Evolutionary conservation across 2,888 invertebrate genomes (phyloP).

Genomic region (Trichogramma dendrolimi): DNA sequence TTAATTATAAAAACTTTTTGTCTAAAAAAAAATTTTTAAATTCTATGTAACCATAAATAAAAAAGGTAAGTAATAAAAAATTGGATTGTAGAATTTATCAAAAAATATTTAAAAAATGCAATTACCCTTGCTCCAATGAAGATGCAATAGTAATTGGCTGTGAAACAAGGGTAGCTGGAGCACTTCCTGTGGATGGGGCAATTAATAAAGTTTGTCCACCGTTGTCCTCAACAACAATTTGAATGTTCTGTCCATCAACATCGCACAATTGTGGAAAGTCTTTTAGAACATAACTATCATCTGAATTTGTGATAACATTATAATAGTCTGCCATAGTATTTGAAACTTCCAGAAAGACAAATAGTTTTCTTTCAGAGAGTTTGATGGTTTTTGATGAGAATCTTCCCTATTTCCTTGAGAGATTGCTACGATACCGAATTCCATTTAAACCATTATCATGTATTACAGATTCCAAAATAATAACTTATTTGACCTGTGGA

Average conservation of each 20-base stretch:
- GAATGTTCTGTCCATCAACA: slow-evolving; percentile 45
- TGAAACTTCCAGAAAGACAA: slow-evolving; percentile 32
- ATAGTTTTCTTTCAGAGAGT: not conserved
- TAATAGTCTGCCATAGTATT: slow-evolving; percentile 49
- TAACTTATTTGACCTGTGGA: slow-evolving; percentile 31
- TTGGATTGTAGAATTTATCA: too few species aligned
- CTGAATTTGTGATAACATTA: slow-evolving; percentile 46
- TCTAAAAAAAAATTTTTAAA: slow-evolving; percentile 35
- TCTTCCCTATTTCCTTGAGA: slow-evolving; percentile 26
- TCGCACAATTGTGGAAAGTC: slow-evolving; percentile 44
- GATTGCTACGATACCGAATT: slow-evolving; percentile 36
- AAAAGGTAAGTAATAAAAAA: slow-evolving; percentile 13
- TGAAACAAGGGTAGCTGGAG: slow-evolving; percentile 39
- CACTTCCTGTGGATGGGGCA: slow-evolving; percentile 40
- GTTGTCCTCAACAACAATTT: slow-evolving; percentile 46
- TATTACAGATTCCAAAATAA: slow-evolving; percentile 35
- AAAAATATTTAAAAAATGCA: slow-evolving; percentile 22
- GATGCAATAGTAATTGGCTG: slow-evolving; percentile 42
- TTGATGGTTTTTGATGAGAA: not conserved
- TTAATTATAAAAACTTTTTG: slow-evolving; percentile 48
- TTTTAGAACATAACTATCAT: slow-evolving; percentile 45
- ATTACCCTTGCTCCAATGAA: slow-evolving; percentile 48
- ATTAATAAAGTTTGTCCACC: slow-evolving; percentile 41
- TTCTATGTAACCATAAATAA: not conserved
- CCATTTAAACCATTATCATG: slow-evolving; percentile 42